Base-by-base conservation (phyloP, 2,113 vertebrate genomes). In the Myanophis thanlyinensis region DNA sequence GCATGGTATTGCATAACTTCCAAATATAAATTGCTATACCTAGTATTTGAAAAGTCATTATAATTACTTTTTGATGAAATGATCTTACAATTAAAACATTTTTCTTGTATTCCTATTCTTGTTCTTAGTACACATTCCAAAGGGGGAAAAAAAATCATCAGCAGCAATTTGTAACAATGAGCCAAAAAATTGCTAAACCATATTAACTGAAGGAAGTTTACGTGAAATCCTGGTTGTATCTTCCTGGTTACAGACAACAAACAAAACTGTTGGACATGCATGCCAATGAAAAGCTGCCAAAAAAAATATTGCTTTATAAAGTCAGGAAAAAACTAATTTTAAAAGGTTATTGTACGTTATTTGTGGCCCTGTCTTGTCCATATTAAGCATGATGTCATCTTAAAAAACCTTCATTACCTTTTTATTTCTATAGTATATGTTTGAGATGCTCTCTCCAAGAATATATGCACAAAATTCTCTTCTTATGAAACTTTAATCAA, bases 221-320 rank as follows among this genome's bases (percentile, higher is more conserved):
- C 97, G 97, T 97, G 97, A 98, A 98, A 98, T 97, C 97, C 96
- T 97, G 97, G 96, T 97, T 96, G 97, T 97, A 92, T 98, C 98
- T 98, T 98, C 98, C 98, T 98, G 98, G 98, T 98, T 98, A 98
- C 98, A 97, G 97, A 98, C 98, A 98, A 98, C 98, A 98, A 98
- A 98, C 97, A 98, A 97, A 98, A 96, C 97, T 96, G 95, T 97
- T 96, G 95, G 96, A 96, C 96, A 95, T 30, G 92, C 97, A 96
- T 98, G 97, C 98, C 98, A 98, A 67, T 95, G 94, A 92, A 85
- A 92, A 95, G 95, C 93, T 98, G 98, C 98, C 98, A 98, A 98
- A 97, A 97, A 98, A 98, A 98, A 98, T 98, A 98, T 98, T 98
- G 96, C 98, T 98, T 98, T 98, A 98, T 98, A 97, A 97, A 98